phyloP scores from a whole-genome alignment of 2,797 vertebrate species.

The Amblyopsis hoosieri region DNA sequence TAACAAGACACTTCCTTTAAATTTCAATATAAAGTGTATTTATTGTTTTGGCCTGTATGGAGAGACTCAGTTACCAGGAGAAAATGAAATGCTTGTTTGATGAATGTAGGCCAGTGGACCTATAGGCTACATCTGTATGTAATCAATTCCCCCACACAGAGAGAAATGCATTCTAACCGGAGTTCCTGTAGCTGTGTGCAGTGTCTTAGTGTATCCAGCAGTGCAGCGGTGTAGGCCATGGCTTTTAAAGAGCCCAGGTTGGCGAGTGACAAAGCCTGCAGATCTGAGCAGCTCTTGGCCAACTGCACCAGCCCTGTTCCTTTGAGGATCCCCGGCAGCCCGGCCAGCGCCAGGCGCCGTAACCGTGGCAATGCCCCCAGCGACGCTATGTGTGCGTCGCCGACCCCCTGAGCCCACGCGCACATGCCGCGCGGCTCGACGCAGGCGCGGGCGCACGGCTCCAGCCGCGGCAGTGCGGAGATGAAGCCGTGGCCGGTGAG shows the following conservation, averaged over 20 bases:
- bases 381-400: slow-evolving; percentile 86
- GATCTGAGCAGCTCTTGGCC: slow-evolving; percentile 82
- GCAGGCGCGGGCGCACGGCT: slow-evolving; percentile 85
- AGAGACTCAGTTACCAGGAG: no score
- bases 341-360: slow-evolving; percentile 87
- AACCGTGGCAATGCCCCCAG: slow-evolving; percentile 83
- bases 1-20: no score
- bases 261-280: slow-evolving; percentile 88
- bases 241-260: slow-evolving; percentile 91
- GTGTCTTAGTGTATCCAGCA: slow-evolving; percentile 87
- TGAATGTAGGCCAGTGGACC: no score
- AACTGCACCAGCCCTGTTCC: slow-evolving; percentile 88
- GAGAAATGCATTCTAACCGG: slow-evolving; percentile 54
- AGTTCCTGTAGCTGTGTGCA: slow-evolving; percentile 79
- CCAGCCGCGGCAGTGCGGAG: slow-evolving; percentile 91
- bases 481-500: slow-evolving; percentile 92
- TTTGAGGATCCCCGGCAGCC: slow-evolving; percentile 87
- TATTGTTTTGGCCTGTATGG: no score
- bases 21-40: no score
- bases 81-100: no score
- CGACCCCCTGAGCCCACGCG: slow-evolving; percentile 81
- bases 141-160: background rate
- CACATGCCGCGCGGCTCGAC: slow-evolving; percentile 88
- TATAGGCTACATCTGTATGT: no score
- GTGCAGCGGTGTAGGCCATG: slow-evolving; percentile 85